Conservation (phyloP, 2,797 vertebrate genomes). For the Myotis pilosus region DNA sequence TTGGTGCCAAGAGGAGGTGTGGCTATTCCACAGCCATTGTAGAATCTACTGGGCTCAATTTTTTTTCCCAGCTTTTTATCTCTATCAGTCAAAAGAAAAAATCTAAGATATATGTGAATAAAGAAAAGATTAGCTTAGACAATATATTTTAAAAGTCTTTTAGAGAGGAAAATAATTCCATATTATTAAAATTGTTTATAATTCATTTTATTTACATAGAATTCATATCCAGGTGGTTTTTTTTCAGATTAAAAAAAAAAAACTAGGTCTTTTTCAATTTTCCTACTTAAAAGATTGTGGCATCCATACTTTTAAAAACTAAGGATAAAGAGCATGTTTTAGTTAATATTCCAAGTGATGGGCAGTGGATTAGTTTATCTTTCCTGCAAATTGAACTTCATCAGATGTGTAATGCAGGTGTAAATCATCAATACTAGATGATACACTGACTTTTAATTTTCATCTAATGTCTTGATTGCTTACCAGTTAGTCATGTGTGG, state of each 20-base stretch:
- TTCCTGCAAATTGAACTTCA: slow-evolving; percentile 60
- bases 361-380: slow-evolving; percentile 48
- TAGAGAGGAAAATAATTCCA: not conserved
- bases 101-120: not conserved
- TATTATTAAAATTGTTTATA: not conserved
- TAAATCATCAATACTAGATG: slow-evolving; percentile 74
- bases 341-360: slow-evolving; percentile 31
- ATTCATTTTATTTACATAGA: not conserved
- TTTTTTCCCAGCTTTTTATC: not conserved
- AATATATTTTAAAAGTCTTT: not conserved
- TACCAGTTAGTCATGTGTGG: slow-evolving; percentile 79
- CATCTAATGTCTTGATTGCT: slow-evolving; percentile 81
- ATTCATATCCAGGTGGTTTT: not conserved
- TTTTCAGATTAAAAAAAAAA: not conserved
- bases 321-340: not conserved
- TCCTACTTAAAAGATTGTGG: not conserved
- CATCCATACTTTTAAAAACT: not conserved
- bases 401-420: slow-evolving; percentile 82
- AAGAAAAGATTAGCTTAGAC: not conserved
- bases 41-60: not conserved
- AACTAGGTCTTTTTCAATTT: not conserved
- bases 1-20: not conserved
- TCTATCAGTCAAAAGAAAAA: not conserved
- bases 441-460: slow-evolving; percentile 81
- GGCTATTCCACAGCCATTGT: not conserved